Base-by-base conservation (phyloP, 2,888 invertebrate species). In the Leptopilina drosophilae region DNA sequence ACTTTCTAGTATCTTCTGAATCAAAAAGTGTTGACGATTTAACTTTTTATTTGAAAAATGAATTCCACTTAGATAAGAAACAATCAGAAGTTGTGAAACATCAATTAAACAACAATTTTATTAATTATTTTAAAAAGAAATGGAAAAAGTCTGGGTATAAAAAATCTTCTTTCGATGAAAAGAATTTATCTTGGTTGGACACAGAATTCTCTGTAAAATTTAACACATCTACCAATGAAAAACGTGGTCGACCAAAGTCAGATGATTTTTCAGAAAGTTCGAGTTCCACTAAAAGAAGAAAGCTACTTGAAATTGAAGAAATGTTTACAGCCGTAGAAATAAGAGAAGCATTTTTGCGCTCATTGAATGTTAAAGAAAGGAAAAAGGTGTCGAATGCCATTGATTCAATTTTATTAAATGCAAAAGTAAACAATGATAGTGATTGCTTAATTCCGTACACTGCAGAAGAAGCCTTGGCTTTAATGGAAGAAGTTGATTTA, bases 391-490 rank as follows among this genome's bases (percentile, higher is more conserved):
- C 14, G 5, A 6, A 59, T 59, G 59, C 2, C 15, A n/a, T 15
- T 5, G 59, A 59, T n/a, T 59, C n/a, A 59, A 59, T 59, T 59
- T n/a, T 59, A 59, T n/a, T 7, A n/a, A 59, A 59, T 59, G 59
- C n/a, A n/a, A n/a, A 59, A 59, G 59, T n/a, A n/a, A 59, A 2
- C 7, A 59, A 59, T 59, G 59, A n/a, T 59, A n/a, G n/a, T 59
- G 59, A 59, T 59, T 14, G 6, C 7, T 59, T 59, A n/a, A 59
- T 77, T 53, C 78, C 64, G n/a, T 76, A 46, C 49, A 20, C 66
- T 65, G 77, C 77, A 11, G 66, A 64, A 77, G 77, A 77, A 66
- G 53, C 77, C 33, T 53, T 77, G 56, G 64, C 66, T 66, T 53
- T 77, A 40, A 77, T 77, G 56, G 65, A n/a, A n/a, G n/a, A n/a